Base-by-base conservation (phyloP, 2,888 invertebrate genomes). In the Cephus rjabovi region DNA sequence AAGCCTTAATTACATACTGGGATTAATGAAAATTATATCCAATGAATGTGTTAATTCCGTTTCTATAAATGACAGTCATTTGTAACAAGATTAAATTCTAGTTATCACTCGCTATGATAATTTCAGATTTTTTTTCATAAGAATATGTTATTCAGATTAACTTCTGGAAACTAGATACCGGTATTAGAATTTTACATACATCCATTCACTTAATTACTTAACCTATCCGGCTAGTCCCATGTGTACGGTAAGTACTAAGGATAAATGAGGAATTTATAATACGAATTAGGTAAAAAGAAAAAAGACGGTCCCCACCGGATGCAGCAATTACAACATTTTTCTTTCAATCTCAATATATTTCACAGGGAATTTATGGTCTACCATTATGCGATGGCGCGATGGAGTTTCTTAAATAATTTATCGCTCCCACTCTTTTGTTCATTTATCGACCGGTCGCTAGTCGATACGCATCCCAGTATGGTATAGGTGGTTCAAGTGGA, bases 381-480 rank as follows among this genome's bases (percentile, higher is more conserved):
- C 85, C 86, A 89, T 89, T 89, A 90, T 86, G 83, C 88, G 87
- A 86, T 88, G 85, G 86, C 83, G 86, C 85, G 88, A 87, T 87
- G 90, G 87, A 89, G 87, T 89, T 89, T 87, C 85, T 87, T 86
- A 87, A 89, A 90, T 89, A 90, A 89, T 89, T 90, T 90, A 90
- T 90, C 88, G 85, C 83, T 82, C 85, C 83, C 87, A 84, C 80
- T 84, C 86, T 88, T 88, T 87, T 87, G 84, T 87, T 87, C 86
- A 82, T 86, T 86, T 83, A 83, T 79, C 80, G 80, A 77, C 75
- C 74, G 76, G 76, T 76, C 40, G 40, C 15, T 40, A 40, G 40
- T 40, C 56, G 56, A 56, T 56, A 56, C 56, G 56, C 56, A 23
- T 56, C 56, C 23, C 56, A 23, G 56, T 56, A 56, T 56, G 23